Evolutionary conservation across 2,113 vertebrate genomes (phyloP), one percentile per base, ranked within the genome.

Genomic region (Pseudorectes ferrugineus): DNA sequence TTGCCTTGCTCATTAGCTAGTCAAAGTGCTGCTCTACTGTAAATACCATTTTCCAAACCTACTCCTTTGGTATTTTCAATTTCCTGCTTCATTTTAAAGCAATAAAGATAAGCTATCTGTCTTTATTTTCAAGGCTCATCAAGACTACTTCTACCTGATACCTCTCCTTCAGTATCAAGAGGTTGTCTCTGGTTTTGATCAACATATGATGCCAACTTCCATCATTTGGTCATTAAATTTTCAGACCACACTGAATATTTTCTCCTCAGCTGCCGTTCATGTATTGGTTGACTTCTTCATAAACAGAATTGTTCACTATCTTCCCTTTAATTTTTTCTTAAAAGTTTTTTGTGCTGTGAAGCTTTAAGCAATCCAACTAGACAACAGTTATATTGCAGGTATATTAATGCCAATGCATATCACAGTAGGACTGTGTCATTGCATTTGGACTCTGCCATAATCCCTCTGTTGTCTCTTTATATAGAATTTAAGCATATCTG

Each of bases 81-180:
- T 76, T 83, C 24, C 12, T 84, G 6, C 72, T 95, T 82, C 10
- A 73, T 74, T 88, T 93, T 72, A 85, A 83, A 88, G 48, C 59
- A 94, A 42, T 83, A 92, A 94, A 93, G 59, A 70, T 95, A 88
- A 94, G 54, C 26, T 91, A 78, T 72, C 57, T 94, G 75, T 83
- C 94, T 93, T 88, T 88, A 92, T 93, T 96, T 93, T 96, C 67
- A 92, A 95, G 74, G 71, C 82, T 65, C 25, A 49, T 80, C 90
- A 88, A 73, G 67, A 88, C 88, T 86, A 31, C 79, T 95, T 88
- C 58, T 73, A 86, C 45, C 85, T 83, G 85, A 82, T 93, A 88
- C 31, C 40, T 88, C 62, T 93, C n/a, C 57, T 93, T 92, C 88
- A 68, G 57, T 89, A 68, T 79, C 75, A 86, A 85, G 88, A 92